These are phyloP conservation scores for Tupaia tana DNA, from an alignment of 2,113 vertebrate genomes.

Conservation along the genomic window DNA sequence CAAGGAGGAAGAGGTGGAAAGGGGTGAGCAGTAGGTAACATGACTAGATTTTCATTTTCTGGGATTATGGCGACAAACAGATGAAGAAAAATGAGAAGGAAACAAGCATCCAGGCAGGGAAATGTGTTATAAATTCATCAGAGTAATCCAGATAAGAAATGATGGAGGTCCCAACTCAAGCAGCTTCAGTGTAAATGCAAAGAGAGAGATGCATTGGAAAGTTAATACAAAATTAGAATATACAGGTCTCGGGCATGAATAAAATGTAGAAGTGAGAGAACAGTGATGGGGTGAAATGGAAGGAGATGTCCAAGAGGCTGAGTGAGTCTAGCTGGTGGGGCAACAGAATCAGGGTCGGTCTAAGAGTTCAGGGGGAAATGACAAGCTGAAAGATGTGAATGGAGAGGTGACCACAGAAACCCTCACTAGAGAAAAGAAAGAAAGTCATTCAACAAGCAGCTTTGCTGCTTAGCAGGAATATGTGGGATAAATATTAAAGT, in stretches of 20 bases:
- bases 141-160: not conserved
- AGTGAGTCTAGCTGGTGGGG: not conserved
- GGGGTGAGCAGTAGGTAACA: not conserved
- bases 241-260: not conserved
- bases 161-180: not conserved
- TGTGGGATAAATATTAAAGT: not conserved
- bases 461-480: not conserved
- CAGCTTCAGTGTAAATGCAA: not conserved
- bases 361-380: not conserved
- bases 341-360: not conserved
- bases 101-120: not conserved
- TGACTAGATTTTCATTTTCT: not conserved
- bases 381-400: not conserved
- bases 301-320: not conserved
- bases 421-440: not conserved
- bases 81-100: not conserved
- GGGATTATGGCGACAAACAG: not conserved
- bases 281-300: accelerated
- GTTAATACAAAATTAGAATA: not conserved
- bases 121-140: not conserved
- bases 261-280: not conserved
- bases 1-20: not conserved
- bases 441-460: not conserved
- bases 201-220: not conserved
- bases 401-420: not conserved